Percentiles rank a stretch among this genome's conserved stretches.
These are phyloP conservation scores for Platorchestia sp. DNA, from an alignment of 1,140 invertebrate genomes.

Conservation along the genomic window DNA sequence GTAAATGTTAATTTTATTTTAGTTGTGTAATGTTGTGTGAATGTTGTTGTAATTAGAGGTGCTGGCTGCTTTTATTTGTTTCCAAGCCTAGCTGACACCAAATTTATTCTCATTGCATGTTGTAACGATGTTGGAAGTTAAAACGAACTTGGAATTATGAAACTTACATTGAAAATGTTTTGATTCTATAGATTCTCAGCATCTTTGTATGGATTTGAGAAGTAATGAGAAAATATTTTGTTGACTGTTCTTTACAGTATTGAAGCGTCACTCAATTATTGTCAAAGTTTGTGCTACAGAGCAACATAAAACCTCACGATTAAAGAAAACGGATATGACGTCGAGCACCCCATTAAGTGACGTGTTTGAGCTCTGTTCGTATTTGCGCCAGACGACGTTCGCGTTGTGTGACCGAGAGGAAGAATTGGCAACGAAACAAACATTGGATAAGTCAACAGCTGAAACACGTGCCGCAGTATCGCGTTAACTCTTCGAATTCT, in stretches of 20 bases:
- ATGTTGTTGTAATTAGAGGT: not conserved
- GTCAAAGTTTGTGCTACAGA: not conserved
- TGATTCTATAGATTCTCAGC: not conserved
- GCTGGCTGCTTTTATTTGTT: not conserved
- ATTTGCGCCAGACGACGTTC: not conserved
- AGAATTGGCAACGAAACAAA: not conserved
- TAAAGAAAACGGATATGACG: not conserved
- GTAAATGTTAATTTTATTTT: not conserved
- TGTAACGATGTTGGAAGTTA: not conserved
- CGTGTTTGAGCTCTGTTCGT: not conserved
- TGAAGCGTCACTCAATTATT: not conserved
- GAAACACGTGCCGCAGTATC: no score
- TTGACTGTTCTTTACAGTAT: not conserved
- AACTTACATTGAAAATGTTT: not conserved
- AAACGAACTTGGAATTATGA: not conserved
- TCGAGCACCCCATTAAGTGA: not conserved
- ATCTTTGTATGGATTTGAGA: not conserved
- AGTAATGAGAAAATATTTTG: not conserved
- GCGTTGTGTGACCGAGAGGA: no score
- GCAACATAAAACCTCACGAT: not conserved
- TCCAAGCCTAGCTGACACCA: not conserved
- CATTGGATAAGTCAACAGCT: no score
- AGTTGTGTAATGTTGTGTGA: not conserved
- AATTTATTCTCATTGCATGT: not conserved
- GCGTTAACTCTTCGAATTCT: not conserved